Base-by-base conservation (phyloP, 2,888 invertebrate species). In the Drosophila siamana region DNA sequence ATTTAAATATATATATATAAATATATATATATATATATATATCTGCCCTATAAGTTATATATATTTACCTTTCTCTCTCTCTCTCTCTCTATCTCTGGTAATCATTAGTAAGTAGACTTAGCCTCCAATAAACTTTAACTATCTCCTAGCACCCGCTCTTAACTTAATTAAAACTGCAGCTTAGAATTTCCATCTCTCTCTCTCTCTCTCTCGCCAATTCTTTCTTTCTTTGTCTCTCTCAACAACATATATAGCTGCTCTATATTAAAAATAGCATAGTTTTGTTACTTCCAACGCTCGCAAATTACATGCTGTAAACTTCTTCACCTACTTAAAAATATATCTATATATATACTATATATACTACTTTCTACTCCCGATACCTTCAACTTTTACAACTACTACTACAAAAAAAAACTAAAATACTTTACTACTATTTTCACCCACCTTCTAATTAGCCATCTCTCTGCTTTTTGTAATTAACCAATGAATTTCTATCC, bases 21-120 rank as follows among this genome's bases (percentile, higher is more conserved):
- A 67, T 52, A 36, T 46, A 75, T 71, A 66, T 66, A 63, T 22
- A 46, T n/a, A 11, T 15, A 30, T 60, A 44, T 44, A 51, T 60
- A 72, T 71, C 55, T 72, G 54, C 46, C 70, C 68, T 73, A 57
- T 69, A 69, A 67, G 56, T 36, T 46, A 75, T 71, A 66, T 66
- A 63, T 22, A 46, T n/a, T 13, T 15, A 30, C 28, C 9, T 9
- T 9, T 28, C 28, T 28, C 28, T 28, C 28, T 28, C 28, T 28
- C 28, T 28, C 11, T 28, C 28, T 28, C 28, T 26, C 5, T 28
- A 28, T 44, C 26, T 33, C 50, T 65, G 41, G 75, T 70, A 44
- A 70, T 65, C 69, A 74, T 74, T 59, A 55, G 75, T 75, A 75
- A 55, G 75, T 75, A 75, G 63, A 54, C 65, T 61, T 75, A 75